phyloP scores from a whole-genome alignment of 1,140 invertebrate genomes.

The Ganaspis sp. region DNA sequence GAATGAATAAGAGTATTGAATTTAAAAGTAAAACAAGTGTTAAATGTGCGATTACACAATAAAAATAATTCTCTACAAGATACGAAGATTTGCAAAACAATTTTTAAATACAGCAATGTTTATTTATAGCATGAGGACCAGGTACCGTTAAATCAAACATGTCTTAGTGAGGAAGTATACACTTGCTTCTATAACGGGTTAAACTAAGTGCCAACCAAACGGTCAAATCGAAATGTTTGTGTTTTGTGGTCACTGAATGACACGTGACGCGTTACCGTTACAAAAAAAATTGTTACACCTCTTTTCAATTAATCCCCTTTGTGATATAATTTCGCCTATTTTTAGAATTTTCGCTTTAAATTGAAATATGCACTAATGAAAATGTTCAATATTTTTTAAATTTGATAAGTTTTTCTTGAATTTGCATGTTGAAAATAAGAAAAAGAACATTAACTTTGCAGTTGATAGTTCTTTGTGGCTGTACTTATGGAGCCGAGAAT shows the following conservation, averaged over 20 bases:
- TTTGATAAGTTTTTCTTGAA: neutral
- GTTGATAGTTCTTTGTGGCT: constrained; percentile 63
- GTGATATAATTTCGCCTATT: too few species aligned
- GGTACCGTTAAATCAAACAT: constrained; percentile 68
- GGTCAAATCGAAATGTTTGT: neutral
- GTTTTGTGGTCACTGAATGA: neutral
- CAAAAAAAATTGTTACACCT: neutral
- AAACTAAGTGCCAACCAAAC: constrained; percentile 47
- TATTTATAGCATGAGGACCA: constrained; percentile 62
- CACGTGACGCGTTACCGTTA: neutral
- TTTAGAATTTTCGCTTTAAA: too few species aligned
- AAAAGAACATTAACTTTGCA: constrained; percentile 41
- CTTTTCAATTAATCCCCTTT: too few species aligned
- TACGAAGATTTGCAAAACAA: neutral
- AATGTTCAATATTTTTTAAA: too few species aligned
- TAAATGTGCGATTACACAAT: constrained; percentile 30
- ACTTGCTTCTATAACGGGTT: constrained; percentile 61
- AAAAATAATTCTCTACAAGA: neutral
- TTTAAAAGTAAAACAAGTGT: too few species aligned
- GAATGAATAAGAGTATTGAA: too few species aligned
- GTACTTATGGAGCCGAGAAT: constrained; percentile 60
- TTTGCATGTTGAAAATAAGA: neutral
- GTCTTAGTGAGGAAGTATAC: constrained; percentile 46
- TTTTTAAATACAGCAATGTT: constrained; percentile 41
- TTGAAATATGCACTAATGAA: too few species aligned